Evolutionary conservation across 2,888 invertebrate genomes (phyloP), one percentile per base, ranked within the genome.

Genomic region (Apocheima hispidaria): DNA sequence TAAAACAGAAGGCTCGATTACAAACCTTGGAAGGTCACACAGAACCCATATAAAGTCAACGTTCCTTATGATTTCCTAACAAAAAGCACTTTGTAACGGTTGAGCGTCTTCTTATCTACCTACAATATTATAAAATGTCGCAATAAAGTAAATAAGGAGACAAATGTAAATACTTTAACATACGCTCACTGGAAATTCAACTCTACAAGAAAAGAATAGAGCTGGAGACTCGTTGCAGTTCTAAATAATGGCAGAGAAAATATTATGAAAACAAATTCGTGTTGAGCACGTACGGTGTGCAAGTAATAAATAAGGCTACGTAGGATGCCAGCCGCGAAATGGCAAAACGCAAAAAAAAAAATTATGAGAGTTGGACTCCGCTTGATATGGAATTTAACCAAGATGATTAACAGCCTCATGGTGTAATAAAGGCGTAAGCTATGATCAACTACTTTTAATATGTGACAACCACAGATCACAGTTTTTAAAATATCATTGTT

Each of bases 231-330:
- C 74, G 61, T 56, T 77, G 76, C 36, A 57, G 48, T 52, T 53
- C 57, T 40, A 85, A 77, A 84, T 85, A 87, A 84, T 77, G 79
- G 77, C 79, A 75, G 82, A 85, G 88, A 89, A 62, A 91, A 91
- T 92, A 91, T 92, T 92, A 91, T 90, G 92, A 88, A 90, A 91
- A 92, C 92, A 92, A 92, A 92, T 91, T 92, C 88, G 84, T 81
- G 87, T 85, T 87, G 89, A 90, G 90, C 91, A 90, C 91, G 91
- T 92, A 87, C 86, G 82, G 83, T 83, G 88, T 82, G 84, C 84
- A 81, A 87, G 90, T 90, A 90, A 90, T 92, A 92, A 91, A 91
- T 91, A 90, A 88, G 78, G 84, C 82, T 78, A 80, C 71, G 72
- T 79, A 72, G 77, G 78, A 79, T 81, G 81, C 78, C 77, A 78